These are phyloP conservation scores for Thymelicus lineola DNA, from an alignment of 2,888 invertebrate genomes.

Conservation along the genomic window DNA sequence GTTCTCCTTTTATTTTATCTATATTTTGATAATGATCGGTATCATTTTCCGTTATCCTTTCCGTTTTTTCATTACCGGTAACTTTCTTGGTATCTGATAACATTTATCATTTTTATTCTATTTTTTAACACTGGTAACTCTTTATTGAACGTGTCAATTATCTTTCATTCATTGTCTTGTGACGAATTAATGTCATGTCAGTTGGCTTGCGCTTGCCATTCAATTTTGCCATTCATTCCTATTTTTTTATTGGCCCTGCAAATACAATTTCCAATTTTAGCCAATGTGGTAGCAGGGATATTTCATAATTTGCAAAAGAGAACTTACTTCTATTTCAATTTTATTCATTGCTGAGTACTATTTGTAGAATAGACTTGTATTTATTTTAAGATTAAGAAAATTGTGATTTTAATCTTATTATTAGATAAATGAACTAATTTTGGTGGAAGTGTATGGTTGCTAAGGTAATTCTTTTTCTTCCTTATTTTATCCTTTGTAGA, in stretches of 20 bases:
- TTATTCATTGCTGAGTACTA: constrained; percentile 9
- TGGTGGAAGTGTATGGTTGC: constrained; percentile 11
- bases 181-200: constrained; percentile 39
- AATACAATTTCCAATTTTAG: constrained; percentile 10
- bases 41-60: too few relatives aligned
- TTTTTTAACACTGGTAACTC: constrained; percentile 6
- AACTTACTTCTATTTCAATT: constrained; percentile 10
- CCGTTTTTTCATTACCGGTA: too few relatives aligned
- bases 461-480: constrained; percentile 20
- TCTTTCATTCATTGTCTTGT: constrained; percentile 32
- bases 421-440: constrained; percentile 35
- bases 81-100: too few relatives aligned
- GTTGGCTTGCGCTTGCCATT: not conserved
- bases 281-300: constrained; percentile 32
- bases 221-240: not conserved
- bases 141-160: constrained; percentile 5
- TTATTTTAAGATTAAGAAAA: constrained; percentile 29
- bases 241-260: constrained; percentile 13
- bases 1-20: too few relatives aligned
- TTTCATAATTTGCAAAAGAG: constrained; percentile 1
- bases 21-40: too few relatives aligned
- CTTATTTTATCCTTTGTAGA: not conserved
- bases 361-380: constrained; percentile 18
- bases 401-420: constrained; percentile 33
- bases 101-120: not conserved